A percentile compares a stretch with the other conserved stretches of the same genome.
Conservation (phyloP, 2,888 invertebrate genomes). For the Chymomyza caudatula region DNA sequence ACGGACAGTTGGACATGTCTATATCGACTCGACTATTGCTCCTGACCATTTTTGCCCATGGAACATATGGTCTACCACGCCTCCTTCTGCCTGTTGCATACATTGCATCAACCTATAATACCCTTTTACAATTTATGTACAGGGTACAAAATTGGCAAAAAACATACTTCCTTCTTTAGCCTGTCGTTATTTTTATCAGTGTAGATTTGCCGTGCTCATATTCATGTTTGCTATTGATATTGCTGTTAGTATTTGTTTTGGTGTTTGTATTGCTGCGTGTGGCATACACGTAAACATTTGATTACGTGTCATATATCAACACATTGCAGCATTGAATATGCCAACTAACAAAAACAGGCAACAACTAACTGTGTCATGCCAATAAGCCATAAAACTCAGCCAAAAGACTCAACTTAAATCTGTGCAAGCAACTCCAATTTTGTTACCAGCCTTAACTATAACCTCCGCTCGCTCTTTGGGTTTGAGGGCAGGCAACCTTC, state of each 20-base stretch:
- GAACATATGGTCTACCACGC: too few species aligned
- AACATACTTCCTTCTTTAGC: too few species aligned
- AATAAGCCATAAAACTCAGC: not conserved
- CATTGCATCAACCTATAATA: too few species aligned
- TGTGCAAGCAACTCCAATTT: not conserved
- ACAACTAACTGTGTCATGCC: not conserved
- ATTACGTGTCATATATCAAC: conserved; percentile 71
- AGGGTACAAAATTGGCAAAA: too few species aligned
- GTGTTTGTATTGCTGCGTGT: not conserved
- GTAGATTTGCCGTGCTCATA: not conserved
- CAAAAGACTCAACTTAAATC: not conserved
- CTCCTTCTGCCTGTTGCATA: too few species aligned
- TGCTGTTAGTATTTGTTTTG: not conserved
- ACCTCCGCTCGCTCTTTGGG: not conserved
- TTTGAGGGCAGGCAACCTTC: not conserved
- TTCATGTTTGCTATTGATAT: not conserved
- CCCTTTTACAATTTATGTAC: too few species aligned
- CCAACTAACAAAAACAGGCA: not conserved
- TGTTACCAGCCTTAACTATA: not conserved
- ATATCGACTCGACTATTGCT: too few species aligned
- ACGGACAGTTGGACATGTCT: too few species aligned
- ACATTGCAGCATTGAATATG: conserved; percentile 61
- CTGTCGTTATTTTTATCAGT: too few species aligned
- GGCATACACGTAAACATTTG: conserved; percentile 56
- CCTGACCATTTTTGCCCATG: too few species aligned